Evolutionary conservation across 2,113 vertebrate species (phyloP), one percentile per base, ranked within the genome.

Genomic region (Sisor rabdophorus): DNA sequence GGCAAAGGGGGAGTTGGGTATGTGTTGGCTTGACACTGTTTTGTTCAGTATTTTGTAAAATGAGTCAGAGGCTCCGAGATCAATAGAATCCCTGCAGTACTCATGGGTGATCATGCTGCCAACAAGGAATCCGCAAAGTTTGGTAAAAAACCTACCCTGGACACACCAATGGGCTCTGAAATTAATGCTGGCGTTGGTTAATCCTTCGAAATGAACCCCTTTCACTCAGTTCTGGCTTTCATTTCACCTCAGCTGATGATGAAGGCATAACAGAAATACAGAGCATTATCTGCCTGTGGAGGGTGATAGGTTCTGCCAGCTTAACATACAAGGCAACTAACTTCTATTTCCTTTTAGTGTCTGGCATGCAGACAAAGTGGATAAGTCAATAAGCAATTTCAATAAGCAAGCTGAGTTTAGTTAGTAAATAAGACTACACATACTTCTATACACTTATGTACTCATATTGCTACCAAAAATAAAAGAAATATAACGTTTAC

Each of bases 111-210:
- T 60, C 44, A 63, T 9, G 80, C 89, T 91, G 90, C 91, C 92
- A 92, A 88, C 91, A 89, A 82, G 88, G 84, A 86, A 81, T 85
- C 86, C 89, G 85, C 71, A 82, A 86, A 90, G 88, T 88, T 86
- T 26, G 85, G 86, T 86, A 85, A 28, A n/a, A 6, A 71, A 81
- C 88, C 87, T 88, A 88, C 86, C 86, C 86, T 86, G 91, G 90
- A 91, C 91, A 92, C 89, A 87, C 91, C 91, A 92, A 63, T 92
- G 92, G 91, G 91, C 92, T 93, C 91, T 92, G 91, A 92, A 93
- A 93, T 93, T 93, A 92, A 91, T 91, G 89, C 91, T 88, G 86
- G 89, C 87, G 86, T 88, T 86, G 83, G 24, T 88, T 92, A 92
- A 93, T 91, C 91, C 91, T 89, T 85, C 87, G 87, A 92, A 91